These are phyloP conservation scores for Struthidea cinerea DNA, from an alignment of 2,113 vertebrate genomes.

Conservation along the genomic window DNA sequence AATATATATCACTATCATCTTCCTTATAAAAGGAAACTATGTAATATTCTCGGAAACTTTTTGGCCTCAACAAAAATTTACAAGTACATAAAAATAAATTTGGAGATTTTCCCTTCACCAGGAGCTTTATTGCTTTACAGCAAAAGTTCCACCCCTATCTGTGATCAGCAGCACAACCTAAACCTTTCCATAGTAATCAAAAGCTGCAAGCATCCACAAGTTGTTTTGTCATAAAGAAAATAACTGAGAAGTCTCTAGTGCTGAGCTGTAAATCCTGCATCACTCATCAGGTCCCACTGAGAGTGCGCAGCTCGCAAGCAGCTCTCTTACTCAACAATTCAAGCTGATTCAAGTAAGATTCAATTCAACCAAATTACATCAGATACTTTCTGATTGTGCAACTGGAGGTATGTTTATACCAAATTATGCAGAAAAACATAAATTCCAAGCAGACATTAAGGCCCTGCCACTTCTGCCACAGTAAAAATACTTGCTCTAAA, in stretches of 20 bases:
- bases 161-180: background rate
- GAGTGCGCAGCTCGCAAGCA: background rate
- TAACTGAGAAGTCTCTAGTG: background rate
- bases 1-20: background rate
- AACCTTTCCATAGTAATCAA: background rate
- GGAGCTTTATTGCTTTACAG: background rate
- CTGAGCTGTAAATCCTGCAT: background rate
- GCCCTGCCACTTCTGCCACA: background rate
- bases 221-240: background rate
- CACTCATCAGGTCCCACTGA: background rate
- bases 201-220: background rate
- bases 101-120: background rate
- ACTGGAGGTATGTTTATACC: background rate
- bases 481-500: background rate
- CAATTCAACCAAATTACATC: background rate
- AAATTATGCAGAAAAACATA: background rate
- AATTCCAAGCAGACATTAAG: background rate
- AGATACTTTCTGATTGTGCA: background rate
- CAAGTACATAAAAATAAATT: background rate
- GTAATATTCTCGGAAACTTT: background rate
- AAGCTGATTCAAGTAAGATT: background rate
- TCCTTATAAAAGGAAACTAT: background rate
- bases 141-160: background rate
- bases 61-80: background rate
- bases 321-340: background rate